Evolutionary conservation across 2,888 invertebrate species (phyloP).

Genomic region (Thereva nobilitata): DNA sequence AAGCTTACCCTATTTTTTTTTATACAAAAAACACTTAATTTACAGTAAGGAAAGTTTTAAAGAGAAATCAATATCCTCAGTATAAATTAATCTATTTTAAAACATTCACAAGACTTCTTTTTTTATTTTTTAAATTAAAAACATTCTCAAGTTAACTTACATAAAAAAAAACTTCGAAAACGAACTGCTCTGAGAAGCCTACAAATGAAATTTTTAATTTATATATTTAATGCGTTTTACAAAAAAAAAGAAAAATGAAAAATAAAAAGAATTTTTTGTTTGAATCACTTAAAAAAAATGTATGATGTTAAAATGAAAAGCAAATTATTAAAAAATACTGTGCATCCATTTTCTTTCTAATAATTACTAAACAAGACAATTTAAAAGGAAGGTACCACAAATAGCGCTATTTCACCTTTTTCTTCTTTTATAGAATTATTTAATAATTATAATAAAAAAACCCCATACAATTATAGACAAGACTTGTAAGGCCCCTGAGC

Average conservation of each 20-base stretch:
- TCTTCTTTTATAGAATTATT: constrained; percentile 1
- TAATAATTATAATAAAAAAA: neutral
- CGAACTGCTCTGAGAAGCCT: too few species aligned
- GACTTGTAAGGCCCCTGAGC: constrained; percentile 29
- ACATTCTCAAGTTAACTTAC: too few species aligned
- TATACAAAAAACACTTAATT: neutral
- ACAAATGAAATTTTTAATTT: too few species aligned
- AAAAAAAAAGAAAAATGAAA: too few species aligned
- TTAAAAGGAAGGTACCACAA: constrained; percentile 34
- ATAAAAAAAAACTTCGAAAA: too few species aligned
- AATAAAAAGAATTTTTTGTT: too few species aligned
- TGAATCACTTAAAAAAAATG: too few species aligned
- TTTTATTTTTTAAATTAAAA: constrained; percentile 3
- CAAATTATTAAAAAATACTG: constrained; percentile 8
- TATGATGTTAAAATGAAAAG: neutral
- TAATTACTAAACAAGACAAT: neutral
- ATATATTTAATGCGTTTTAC: too few species aligned
- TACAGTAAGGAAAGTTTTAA: constrained; percentile 20
- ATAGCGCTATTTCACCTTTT: neutral
- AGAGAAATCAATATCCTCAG: constrained; percentile 28
- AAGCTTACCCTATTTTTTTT: too few species aligned
- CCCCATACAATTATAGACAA: neutral
- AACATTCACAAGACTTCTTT: constrained; percentile 31
- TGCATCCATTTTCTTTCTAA: constrained; percentile 15
- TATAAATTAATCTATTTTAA: constrained; percentile 32